Evolutionary conservation across 2,113 vertebrate species (phyloP), one percentile per base, ranked within the genome.

Genomic region (Amblyornis subalaris): DNA sequence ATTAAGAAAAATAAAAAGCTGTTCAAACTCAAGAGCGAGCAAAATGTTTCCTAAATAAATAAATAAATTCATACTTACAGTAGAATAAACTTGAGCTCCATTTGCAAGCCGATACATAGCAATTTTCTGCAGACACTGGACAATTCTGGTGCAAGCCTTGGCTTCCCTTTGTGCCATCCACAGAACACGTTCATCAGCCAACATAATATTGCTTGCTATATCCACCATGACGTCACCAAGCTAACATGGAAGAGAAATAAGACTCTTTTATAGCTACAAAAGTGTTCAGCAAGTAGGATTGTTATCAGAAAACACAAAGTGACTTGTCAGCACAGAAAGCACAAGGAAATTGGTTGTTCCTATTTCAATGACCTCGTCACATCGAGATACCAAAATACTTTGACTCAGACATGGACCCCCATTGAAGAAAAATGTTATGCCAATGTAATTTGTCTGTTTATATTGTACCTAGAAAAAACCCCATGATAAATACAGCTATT

Each of bases 201-300:
- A 96, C 99, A 99, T 99, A 94, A 99, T 97, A 93, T 99, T 99
- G 92, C 99, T 99, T 28, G 99, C 99, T 91, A 99, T 99, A 96
- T 98, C 99, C 31, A 99, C 98, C 98, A 99, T 99, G 92, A 99
- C 99, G 0, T 99, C 99, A 1, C 99, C 99, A 6, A 99, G 98
- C 99, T 99, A 94, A 57, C 36, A 58, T 47, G 69, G 69, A 66
- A 78, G 69, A 96, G n/a, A 92, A 96, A 51, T 9, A 65, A 36
- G n/a, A 33, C 40, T 57, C 35, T 57, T 77, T 62, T 47, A 13
- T 45, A 77, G 25, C 45, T 66, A 74, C 70, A 62, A 79, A 82
- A 89, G 12, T 1, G 0, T 85, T 44, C 47, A 48, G 45, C 26
- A 72, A 33, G 28, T 21, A 47, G 33, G 35, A 70, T 86, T 11